Base-by-base conservation (phyloP, 2,113 vertebrate species). In the Cephalopholis sonnerati region DNA sequence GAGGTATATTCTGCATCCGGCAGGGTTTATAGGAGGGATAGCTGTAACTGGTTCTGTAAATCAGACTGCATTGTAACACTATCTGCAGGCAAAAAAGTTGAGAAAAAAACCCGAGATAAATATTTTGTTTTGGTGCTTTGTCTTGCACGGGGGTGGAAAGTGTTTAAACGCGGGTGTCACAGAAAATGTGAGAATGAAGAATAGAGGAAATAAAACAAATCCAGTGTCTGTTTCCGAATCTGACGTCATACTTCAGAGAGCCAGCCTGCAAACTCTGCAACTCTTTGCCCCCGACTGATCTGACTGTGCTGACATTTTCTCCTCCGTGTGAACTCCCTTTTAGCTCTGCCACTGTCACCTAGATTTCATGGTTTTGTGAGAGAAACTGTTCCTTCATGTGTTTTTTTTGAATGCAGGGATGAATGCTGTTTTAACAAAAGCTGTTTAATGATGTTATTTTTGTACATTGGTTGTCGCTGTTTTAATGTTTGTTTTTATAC, bases 401-500 rank as follows among this genome's bases (percentile, higher is more conserved):
- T 69, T 41, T 44, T 62, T 24, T 71, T 46, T 57, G 67, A 80
- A 79, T 8, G 59, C 51, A 3, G 17, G 51, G 62, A 50, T 80
- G 74, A 86, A 78, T 73, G 82, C 65, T 76, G 80, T 82, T 93
- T 91, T 62, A 85, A 93, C 81, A 72, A 53, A 90, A 80, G 15
- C 77, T 84, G 67, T 87, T 84, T 83, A 64, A 79, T 76, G 46
- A 68, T 82, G 61, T 86, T 90, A 61, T 79, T 92, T 92, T 93
- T 95, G 85, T 94, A 91, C 74, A 82, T 89, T 78, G 55, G 65
- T 81, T 85, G 61, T 88, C 62, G 39, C 83, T 76, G 81, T 90
- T 83, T 88, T 71, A 80, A 71, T 83, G 72, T 86, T 84, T 74
- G 76, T 87, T 94, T 92, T 93, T 88, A 81, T 93, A 92, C 68